Evolutionary conservation across 1,140 invertebrate genomes (phyloP).

Genomic region (Cecropterus lyciades): DNA sequence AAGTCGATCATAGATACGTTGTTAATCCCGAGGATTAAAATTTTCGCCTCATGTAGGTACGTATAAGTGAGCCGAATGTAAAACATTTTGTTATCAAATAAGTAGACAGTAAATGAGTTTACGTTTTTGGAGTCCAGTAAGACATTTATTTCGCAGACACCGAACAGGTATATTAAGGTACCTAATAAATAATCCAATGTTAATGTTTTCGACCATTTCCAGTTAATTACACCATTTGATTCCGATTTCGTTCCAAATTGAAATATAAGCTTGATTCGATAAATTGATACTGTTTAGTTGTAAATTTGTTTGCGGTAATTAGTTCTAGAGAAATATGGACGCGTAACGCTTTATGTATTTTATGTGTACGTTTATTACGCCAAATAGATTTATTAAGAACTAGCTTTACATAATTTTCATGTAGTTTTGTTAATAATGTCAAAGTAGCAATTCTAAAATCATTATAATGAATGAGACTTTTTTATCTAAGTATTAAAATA

Average conservation of each 20-base stretch:
- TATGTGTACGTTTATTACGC: neutral
- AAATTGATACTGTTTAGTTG: conserved; percentile 22
- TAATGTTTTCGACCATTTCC: conserved; percentile 15
- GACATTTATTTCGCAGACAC: neutral
- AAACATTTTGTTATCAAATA: no score
- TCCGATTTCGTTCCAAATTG: neutral
- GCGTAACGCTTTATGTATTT: no score
- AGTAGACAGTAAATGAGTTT: no score
- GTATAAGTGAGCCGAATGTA: no score
- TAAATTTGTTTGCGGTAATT: conserved; percentile 26
- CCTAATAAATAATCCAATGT: neutral
- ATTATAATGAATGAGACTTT: no score
- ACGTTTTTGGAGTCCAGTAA: neutral
- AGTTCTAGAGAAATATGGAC: conserved; percentile 12
- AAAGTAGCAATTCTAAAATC: no score
- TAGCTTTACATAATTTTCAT: no score
- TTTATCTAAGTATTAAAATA: no score
- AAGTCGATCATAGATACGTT: no score
- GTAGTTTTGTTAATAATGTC: no score
- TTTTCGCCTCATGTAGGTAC: no score
- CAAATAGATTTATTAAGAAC: neutral
- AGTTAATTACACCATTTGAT: conserved; percentile 14
- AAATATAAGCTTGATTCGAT: conserved; percentile 11
- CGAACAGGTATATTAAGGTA: neutral
- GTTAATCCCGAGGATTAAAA: no score